Conservation (phyloP, 2,113 vertebrate species). For the Heloderma charlesbogerti region DNA sequence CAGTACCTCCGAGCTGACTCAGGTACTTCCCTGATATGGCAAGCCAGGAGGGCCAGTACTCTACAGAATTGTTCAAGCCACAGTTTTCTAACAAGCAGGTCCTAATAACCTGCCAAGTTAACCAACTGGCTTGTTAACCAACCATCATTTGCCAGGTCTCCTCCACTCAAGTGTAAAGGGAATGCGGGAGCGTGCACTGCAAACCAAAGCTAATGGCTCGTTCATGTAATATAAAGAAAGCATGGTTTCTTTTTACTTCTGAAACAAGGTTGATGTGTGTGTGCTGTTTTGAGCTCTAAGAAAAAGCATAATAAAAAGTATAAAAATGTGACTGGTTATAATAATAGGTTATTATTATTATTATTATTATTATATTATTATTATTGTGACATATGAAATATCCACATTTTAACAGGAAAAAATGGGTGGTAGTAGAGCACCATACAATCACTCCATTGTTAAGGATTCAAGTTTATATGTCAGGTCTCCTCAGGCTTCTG, state of each 20-base stretch:
- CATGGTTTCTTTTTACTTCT: not conserved
- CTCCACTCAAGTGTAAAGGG: not conserved
- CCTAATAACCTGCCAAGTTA: not conserved
- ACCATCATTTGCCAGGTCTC: not conserved
- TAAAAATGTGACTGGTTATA: too few species aligned
- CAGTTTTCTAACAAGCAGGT: not conserved
- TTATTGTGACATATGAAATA: not conserved
- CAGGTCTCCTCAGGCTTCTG: not conserved
- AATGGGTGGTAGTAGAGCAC: not conserved
- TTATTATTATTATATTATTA: not conserved
- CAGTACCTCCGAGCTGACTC: not conserved
- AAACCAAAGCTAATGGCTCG: not conserved
- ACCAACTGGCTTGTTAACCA: not conserved
- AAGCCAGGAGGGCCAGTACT: not conserved
- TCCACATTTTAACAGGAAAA: not conserved
- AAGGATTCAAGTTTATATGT: constrained; percentile 23
- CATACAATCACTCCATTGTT: constrained; percentile 21
- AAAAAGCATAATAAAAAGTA: not conserved
- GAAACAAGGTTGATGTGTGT: not conserved
- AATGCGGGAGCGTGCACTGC: not conserved
- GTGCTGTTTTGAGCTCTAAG: too few species aligned
- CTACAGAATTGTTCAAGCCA: not conserved
- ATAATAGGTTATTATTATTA: not conserved
- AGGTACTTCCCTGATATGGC: too few species aligned
- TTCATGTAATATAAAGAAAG: not conserved